Conservation (phyloP, 2,888 invertebrate species). For the Autographa gamma region DNA sequence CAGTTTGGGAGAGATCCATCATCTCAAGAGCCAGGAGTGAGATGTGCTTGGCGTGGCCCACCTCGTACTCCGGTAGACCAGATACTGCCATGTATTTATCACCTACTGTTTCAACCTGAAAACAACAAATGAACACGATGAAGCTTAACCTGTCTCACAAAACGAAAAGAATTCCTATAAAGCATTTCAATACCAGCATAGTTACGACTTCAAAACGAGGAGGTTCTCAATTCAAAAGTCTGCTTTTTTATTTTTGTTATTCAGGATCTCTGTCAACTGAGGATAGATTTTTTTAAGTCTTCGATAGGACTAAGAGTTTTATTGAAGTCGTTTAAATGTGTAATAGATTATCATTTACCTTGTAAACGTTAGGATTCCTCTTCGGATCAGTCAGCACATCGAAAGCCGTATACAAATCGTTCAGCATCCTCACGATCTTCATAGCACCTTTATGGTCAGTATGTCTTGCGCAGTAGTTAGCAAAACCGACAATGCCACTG, state of each 20-base stretch:
- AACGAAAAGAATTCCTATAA: too few relatives aligned
- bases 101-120: constrained; percentile 98
- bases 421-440: constrained; percentile 98
- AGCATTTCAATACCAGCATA: too few relatives aligned
- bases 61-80: constrained; percentile 97
- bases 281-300: too few relatives aligned
- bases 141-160: too few relatives aligned
- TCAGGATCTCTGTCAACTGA: too few relatives aligned
- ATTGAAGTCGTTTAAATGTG: too few relatives aligned
- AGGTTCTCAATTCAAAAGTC: too few relatives aligned
- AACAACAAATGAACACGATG: background rate
- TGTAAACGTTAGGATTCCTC: constrained; percentile 97
- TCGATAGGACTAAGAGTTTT: too few relatives aligned
- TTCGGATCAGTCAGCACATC: constrained; percentile 97
- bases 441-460: constrained; percentile 98
- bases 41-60: constrained; percentile 97
- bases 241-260: too few relatives aligned
- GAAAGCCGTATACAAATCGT: constrained; percentile 97
- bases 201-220: too few relatives aligned
- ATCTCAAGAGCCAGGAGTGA: constrained; percentile 97
- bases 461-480: constrained; percentile 96
- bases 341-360: constrained; percentile 91
- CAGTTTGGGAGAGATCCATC: constrained; percentile 97
- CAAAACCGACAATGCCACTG: constrained; percentile 96
- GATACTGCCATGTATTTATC: constrained; percentile 99